Evolutionary conservation across 2,888 invertebrate species (phyloP).

Genomic region (Hesperia comma): DNA sequence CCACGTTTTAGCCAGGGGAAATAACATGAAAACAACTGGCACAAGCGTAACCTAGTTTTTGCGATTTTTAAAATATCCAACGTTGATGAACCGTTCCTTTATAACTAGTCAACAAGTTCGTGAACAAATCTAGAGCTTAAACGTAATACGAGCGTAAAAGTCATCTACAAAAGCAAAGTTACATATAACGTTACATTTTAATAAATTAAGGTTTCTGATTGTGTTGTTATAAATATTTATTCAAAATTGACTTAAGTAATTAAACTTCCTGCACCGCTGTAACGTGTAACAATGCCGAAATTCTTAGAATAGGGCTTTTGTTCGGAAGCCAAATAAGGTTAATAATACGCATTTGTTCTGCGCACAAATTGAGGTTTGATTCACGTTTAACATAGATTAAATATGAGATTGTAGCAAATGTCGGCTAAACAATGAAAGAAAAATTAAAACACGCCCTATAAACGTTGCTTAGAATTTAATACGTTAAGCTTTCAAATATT

Average conservation of each 20-base stretch:
- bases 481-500: too few species aligned
- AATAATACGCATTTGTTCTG: not conserved
- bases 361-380: not conserved
- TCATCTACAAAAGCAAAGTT: too few species aligned
- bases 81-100: constrained; percentile 24
- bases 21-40: constrained; percentile 34
- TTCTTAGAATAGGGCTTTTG: constrained; percentile 3
- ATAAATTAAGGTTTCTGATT: too few species aligned
- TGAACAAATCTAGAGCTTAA: constrained; percentile 7
- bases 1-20: constrained; percentile 34
- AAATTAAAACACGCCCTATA: too few species aligned
- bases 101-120: constrained; percentile 15
- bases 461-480: too few species aligned
- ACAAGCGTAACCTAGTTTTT: constrained; percentile 30
- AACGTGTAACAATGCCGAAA: constrained; percentile 4
- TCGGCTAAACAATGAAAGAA: not conserved
- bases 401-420: not conserved
- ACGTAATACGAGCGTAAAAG: not conserved
- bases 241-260: not conserved
- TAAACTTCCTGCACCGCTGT: not conserved
- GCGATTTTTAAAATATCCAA: constrained; percentile 26
- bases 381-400: not conserved
- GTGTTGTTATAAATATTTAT: not conserved
- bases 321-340: not conserved
- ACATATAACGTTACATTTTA: too few species aligned